Conservation (phyloP, 1,140 invertebrate species). For the Sitobion miscanthi region DNA sequence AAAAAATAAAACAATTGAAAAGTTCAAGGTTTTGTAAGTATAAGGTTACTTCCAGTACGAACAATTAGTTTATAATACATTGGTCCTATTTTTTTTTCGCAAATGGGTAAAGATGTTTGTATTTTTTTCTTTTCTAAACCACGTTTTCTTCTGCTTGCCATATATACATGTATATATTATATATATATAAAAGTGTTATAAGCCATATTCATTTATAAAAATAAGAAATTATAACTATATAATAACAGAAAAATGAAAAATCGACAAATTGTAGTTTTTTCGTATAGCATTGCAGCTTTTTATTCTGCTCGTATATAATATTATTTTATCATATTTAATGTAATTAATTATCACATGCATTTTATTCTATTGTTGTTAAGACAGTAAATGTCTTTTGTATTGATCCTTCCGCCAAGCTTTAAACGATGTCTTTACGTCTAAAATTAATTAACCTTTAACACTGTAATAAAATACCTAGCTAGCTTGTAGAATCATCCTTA, state of each 20-base stretch:
- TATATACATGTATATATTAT: no score
- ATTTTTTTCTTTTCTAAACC: no score
- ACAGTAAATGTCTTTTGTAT: not conserved
- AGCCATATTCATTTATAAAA: not conserved
- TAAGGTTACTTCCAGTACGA: not conserved
- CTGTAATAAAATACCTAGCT: not conserved
- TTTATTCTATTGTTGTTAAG: not conserved
- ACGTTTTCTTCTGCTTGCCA: no score
- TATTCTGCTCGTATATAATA: not conserved
- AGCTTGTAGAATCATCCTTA: not conserved
- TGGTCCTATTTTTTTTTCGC: not conserved
- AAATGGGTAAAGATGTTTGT: not conserved
- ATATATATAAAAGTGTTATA: not conserved
- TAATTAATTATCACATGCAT: not conserved
- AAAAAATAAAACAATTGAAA: not conserved
- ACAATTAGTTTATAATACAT: not conserved
- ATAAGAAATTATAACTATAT: not conserved
- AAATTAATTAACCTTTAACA: not conserved
- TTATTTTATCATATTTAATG: not conserved
- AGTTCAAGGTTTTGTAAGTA: not conserved
- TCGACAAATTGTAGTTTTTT: not conserved
- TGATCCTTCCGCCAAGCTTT: not conserved
- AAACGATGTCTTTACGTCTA: not conserved
- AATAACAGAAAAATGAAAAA: not conserved
- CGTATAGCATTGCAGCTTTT: not conserved